phyloP scores from a whole-genome alignment of 2,113 vertebrate species.

The Leucopternis melanops region DNA sequence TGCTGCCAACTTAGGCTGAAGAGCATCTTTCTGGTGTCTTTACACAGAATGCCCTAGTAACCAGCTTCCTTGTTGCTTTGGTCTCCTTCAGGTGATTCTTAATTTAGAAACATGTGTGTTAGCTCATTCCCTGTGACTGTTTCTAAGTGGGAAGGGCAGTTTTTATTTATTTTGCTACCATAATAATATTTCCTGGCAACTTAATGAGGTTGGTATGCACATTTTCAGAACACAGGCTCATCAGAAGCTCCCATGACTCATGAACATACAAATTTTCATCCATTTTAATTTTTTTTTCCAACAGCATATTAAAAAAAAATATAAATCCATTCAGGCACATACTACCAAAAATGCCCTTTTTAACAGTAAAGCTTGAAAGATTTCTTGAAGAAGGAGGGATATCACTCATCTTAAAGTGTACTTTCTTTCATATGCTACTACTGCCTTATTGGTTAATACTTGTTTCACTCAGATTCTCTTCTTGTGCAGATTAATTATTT shows the following conservation, averaged over 20 bases:
- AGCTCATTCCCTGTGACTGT: not conserved
- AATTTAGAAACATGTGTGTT: not conserved
- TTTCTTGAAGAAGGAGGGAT: not conserved
- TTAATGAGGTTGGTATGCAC: not conserved
- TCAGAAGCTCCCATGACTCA: not conserved
- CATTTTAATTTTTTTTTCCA: not conserved
- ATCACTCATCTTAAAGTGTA: not conserved
- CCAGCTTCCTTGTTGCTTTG: not conserved
- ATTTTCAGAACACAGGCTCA: not conserved
- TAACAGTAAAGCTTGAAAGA: not conserved
- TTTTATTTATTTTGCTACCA: not conserved
- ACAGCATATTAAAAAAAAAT: not conserved
- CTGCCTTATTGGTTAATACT: not conserved
- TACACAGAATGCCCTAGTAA: not conserved
- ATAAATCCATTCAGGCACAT: fast-evolving
- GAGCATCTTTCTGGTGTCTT: not conserved
- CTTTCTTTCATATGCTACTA: not conserved
- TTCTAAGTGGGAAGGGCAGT: not conserved
- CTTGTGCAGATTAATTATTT: not conserved
- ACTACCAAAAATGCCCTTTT: not conserved
- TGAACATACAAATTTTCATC: not conserved
- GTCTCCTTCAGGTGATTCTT: not conserved
- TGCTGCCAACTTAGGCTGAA: not conserved
- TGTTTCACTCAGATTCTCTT: not conserved
- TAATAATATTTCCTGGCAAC: not conserved